A percentile compares a stretch with the other conserved stretches of the same genome.
These are phyloP conservation scores for Minunthozetes semirufus DNA, from an alignment of 2,888 invertebrate species.

Conservation along the genomic window DNA sequence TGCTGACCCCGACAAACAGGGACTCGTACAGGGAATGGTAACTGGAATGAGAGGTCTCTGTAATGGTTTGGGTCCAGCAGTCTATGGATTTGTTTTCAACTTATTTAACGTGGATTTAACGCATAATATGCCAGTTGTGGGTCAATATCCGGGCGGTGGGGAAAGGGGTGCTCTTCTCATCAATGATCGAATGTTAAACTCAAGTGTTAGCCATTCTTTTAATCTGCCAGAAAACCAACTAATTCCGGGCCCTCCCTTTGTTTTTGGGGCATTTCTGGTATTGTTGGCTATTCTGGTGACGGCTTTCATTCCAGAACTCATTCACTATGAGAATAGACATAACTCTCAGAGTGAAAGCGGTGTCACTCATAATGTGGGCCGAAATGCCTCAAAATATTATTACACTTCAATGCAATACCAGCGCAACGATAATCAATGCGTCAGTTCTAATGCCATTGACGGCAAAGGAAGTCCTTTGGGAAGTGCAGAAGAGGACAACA, in stretches of 20 bases:
- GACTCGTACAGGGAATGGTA: constrained; percentile 92
- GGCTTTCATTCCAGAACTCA: constrained; percentile 48
- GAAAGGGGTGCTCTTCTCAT: constrained; percentile 1
- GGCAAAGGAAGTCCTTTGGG: constrained; percentile 15
- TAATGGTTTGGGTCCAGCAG: constrained; percentile 94
- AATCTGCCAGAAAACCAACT: constrained; percentile 21
- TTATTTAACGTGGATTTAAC: constrained; percentile 96
- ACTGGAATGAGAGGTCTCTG: constrained; percentile 97
- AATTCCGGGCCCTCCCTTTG: constrained; percentile 96
- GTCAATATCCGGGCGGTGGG: constrained; percentile 12
- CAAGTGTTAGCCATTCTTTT: constrained; percentile 17
- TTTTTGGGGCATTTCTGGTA: constrained; percentile 93
- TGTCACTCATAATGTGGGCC: too few species aligned
- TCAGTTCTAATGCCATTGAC: neutral
- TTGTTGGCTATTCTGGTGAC: constrained; percentile 84
- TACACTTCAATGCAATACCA: constrained; percentile 19
- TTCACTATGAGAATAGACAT: constrained; percentile 30
- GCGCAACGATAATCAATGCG: constrained; percentile 12
- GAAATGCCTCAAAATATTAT: neutral
- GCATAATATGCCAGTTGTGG: constrained; percentile 54
- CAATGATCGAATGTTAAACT: constrained; percentile 23
- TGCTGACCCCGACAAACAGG: constrained; percentile 95
- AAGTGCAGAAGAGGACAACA: constrained; percentile 13
- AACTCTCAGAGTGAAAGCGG: neutral
- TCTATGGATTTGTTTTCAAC: constrained; percentile 97